A percentile compares a stretch with the other conserved stretches of the same genome.
phyloP scores from a whole-genome alignment of 2,888 invertebrate species.

The Ecdyonurus torrentis region DNA sequence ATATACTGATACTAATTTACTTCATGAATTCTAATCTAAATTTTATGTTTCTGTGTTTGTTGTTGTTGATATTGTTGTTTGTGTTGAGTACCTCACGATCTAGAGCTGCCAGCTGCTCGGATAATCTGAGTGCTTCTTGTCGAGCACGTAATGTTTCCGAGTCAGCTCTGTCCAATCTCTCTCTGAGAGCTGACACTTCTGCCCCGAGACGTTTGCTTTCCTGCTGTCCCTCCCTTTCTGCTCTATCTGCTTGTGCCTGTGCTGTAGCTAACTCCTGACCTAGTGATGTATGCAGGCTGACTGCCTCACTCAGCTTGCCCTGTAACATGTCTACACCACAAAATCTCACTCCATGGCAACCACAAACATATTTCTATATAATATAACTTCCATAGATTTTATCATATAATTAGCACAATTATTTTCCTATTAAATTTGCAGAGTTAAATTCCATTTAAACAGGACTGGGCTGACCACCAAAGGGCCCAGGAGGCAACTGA shows the following conservation, averaged over 20 bases:
- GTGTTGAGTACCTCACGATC: constrained; percentile 75
- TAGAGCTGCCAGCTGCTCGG: constrained; percentile 58
- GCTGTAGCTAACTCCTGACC: constrained; percentile 64
- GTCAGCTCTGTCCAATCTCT: constrained; percentile 62
- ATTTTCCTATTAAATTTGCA: too few relatives aligned
- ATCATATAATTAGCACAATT: too few relatives aligned
- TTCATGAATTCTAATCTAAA: too few relatives aligned
- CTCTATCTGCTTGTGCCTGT: constrained; percentile 43
- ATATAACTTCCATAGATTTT: too few relatives aligned
- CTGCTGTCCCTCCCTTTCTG: constrained; percentile 57
- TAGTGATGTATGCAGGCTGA: constrained; percentile 59
- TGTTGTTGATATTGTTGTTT: not conserved
- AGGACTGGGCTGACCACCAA: too few relatives aligned
- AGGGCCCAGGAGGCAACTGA: too few relatives aligned
- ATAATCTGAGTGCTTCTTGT: constrained; percentile 58
- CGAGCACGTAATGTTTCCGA: constrained; percentile 64
- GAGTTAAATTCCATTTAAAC: too few relatives aligned
- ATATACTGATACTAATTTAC: too few relatives aligned
- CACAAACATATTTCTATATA: too few relatives aligned
- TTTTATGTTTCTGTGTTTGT: not conserved
- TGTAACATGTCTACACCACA: constrained; percentile 28
- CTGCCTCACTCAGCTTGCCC: constrained; percentile 55
- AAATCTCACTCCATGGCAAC: too few relatives aligned
- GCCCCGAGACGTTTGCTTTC: constrained; percentile 57
- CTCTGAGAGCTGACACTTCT: constrained; percentile 53